Conservation (phyloP, 1,140 invertebrate genomes). For the Drosophila chauvacae region DNA sequence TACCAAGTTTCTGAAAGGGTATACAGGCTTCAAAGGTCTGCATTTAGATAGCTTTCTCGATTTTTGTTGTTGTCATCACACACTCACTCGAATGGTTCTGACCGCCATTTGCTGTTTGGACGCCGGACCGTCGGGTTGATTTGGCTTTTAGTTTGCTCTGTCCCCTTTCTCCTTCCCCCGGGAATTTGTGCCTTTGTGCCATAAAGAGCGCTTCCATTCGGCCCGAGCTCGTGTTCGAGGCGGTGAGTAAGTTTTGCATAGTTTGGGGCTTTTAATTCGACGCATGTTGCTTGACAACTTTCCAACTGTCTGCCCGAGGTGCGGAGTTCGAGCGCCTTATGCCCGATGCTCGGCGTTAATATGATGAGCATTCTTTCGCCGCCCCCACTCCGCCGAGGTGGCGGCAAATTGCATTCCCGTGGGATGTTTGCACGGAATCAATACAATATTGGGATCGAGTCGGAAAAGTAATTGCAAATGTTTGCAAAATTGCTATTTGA, state of each 20-base stretch:
- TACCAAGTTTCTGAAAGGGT: neutral
- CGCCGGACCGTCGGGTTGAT: conserved; percentile 60
- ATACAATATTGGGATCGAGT: conserved; percentile 53
- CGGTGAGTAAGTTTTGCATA: conserved; percentile 52
- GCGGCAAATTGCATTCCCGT: conserved; percentile 52
- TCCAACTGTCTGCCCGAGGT: conserved; percentile 1
- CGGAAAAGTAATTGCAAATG: conserved; percentile 56
- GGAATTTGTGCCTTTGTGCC: conserved; percentile 56
- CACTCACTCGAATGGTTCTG: conserved; percentile 38
- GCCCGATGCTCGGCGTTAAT: conserved; percentile 48
- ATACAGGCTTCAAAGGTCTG: neutral
- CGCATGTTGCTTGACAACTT: conserved; percentile 63
- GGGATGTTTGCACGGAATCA: conserved; percentile 58
- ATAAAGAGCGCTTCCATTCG: conserved; percentile 18
- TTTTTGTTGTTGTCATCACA: conserved; percentile 23
- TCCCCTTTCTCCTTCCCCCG: conserved; percentile 28
- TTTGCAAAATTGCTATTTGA: conserved; percentile 63
- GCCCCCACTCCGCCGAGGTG: conserved; percentile 19
- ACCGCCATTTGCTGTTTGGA: conserved; percentile 77
- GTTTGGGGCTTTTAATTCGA: conserved; percentile 73
- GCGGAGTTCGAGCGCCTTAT: conserved; percentile 27
- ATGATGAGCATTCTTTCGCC: conserved; percentile 31
- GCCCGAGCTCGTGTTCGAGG: conserved; percentile 15
- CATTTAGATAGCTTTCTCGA: neutral
- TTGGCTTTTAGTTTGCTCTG: conserved; percentile 45